Evolutionary conservation across 1,140 invertebrate genomes (phyloP).

Genomic region (Pectinophora gossypiella): DNA sequence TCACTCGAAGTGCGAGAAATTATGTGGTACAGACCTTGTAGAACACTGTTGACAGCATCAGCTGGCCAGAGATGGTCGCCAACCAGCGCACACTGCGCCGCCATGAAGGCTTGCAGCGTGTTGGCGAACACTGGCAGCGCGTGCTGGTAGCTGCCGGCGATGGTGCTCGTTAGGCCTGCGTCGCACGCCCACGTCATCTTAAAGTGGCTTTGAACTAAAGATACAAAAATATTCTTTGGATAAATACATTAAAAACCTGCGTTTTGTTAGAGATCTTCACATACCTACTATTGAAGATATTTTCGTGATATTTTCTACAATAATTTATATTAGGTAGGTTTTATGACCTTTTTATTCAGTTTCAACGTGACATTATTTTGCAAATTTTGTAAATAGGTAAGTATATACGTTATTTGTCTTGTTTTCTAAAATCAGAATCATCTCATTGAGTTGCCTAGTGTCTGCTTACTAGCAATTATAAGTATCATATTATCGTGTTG

Average conservation of each 20-base stretch:
- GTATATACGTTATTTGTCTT: too few species aligned
- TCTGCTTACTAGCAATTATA: too few species aligned
- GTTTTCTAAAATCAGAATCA: too few species aligned
- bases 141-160: slow-evolving; percentile 29
- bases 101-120: slow-evolving; percentile 70
- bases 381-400: too few species aligned
- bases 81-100: slow-evolving; percentile 75
- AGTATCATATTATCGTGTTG: too few species aligned
- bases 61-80: slow-evolving; percentile 70
- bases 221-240: background rate
- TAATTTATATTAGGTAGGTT: background rate
- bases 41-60: slow-evolving; percentile 73
- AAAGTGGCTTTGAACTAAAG: too few species aligned
- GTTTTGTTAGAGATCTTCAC: too few species aligned
- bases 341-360: background rate
- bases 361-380: background rate
- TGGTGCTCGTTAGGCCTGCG: slow-evolving; percentile 25
- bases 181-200: slow-evolving; percentile 40
- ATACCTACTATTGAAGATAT: background rate
- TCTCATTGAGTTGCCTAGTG: too few species aligned
- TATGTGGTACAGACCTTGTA: slow-evolving; percentile 22
- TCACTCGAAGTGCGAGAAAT: background rate
- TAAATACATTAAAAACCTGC: background rate
- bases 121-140: slow-evolving; percentile 74
- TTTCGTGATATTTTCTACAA: background rate